A percentile compares a stretch with the other conserved stretches of the same genome.
These are phyloP conservation scores for Epinephelus cyanopodus DNA, from an alignment of 2,113 vertebrate species.

Conservation along the genomic window DNA sequence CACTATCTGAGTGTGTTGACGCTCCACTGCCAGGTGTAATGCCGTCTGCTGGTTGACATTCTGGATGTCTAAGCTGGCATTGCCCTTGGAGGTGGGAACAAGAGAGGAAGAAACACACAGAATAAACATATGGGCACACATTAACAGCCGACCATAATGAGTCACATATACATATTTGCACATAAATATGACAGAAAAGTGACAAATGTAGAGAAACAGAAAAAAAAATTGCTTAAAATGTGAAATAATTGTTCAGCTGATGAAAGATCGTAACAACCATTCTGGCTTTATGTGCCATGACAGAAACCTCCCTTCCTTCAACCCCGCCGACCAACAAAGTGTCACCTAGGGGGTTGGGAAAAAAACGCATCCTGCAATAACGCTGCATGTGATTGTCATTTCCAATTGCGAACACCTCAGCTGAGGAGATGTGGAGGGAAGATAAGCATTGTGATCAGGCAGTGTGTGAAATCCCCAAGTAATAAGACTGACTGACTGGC, in stretches of 20 bases:
- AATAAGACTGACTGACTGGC: conserved; percentile 70
- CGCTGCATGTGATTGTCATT: conserved; percentile 74
- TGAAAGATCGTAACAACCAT: conserved; percentile 19
- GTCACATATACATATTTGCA: not conserved
- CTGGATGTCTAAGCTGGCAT: conserved; percentile 97
- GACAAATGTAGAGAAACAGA: conserved; percentile 5
- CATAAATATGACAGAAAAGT: not conserved
- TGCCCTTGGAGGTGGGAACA: conserved; percentile 86
- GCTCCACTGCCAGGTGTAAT: conserved; percentile 96
- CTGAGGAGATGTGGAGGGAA: conserved; percentile 70
- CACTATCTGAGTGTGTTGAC: conserved; percentile 98
- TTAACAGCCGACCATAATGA: conserved; percentile 5
- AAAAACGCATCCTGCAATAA: conserved; percentile 55
- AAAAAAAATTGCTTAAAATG: not conserved
- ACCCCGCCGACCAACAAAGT: conserved; percentile 44
- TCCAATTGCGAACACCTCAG: conserved; percentile 71
- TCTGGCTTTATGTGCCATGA: conserved; percentile 39
- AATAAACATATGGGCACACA: conserved; percentile 23
- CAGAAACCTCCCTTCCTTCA: conserved; percentile 48
- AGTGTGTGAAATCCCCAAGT: conserved; percentile 78
- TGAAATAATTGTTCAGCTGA: conserved; percentile 1
- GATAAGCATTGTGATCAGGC: conserved; percentile 78
- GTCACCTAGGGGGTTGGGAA: conserved; percentile 25
- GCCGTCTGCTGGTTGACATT: conserved; percentile 99
- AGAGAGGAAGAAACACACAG: conserved; percentile 26